Percentiles rank a stretch among this genome's conserved stretches.
Evolutionary conservation across 2,888 invertebrate species (phyloP).

Genomic region (Dyspetes luteomarginatus): DNA sequence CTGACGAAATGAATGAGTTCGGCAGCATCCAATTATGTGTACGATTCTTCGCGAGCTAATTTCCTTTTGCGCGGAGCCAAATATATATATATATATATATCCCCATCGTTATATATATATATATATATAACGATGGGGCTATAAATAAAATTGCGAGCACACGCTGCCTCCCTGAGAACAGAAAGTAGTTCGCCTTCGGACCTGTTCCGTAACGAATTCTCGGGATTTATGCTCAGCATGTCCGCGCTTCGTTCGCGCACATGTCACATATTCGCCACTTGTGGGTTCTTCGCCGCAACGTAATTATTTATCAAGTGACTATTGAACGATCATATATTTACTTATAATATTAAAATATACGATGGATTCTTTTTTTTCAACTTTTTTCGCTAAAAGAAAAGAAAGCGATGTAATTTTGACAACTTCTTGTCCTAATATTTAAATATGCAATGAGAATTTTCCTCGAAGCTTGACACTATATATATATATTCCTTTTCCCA

Average conservation of each 20-base stretch:
- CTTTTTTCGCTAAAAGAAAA: too few relatives aligned
- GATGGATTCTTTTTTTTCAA: too few relatives aligned
- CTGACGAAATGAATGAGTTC: too few relatives aligned
- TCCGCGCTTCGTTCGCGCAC: constrained; percentile 48
- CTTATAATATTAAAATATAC: too few relatives aligned
- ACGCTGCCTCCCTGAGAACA: constrained; percentile 79
- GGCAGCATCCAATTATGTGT: constrained; percentile 37
- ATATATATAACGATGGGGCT: constrained; percentile 73
- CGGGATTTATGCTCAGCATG: constrained; percentile 73
- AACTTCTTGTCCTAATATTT: too few relatives aligned
- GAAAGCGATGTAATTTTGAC: too few relatives aligned
- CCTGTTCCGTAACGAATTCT: constrained; percentile 80
- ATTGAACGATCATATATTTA: background rate
- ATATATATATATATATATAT: too few relatives aligned
- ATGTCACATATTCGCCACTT: constrained; percentile 2
- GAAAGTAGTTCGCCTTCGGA: constrained; percentile 82
- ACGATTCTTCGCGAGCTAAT: constrained; percentile 70
- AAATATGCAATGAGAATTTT: too few relatives aligned
- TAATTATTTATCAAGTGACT: constrained; percentile 38
- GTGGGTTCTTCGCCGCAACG: constrained; percentile 4
- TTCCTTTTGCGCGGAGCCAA: constrained; percentile 74
- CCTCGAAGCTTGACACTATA: too few relatives aligned
- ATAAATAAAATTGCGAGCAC: constrained; percentile 77
- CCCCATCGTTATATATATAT: too few relatives aligned
- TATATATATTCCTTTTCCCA: too few relatives aligned